Base-by-base conservation (phyloP, 2,888 invertebrate genomes). In the Lordiphosa andalusiaca region DNA sequence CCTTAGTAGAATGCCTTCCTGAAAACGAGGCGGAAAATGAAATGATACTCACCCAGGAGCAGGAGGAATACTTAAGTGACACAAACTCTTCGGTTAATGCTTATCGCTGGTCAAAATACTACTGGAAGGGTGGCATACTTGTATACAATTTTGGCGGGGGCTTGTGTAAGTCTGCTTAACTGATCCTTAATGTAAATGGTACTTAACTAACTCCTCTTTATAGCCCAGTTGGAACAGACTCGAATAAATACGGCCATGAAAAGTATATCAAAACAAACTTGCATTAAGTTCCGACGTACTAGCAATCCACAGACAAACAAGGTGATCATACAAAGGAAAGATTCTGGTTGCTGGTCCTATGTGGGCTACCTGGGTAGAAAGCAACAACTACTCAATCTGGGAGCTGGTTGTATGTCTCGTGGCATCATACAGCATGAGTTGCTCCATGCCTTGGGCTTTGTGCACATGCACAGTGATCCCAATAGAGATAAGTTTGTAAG, bases 371-470 rank as follows among this genome's bases (percentile, higher is more conserved):
- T 16, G 16, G 52, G 50, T 5, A 3, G 6, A 0, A 1, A 9
- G 0, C 0, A 7, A 1, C 64, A 58, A 9, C 6, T 1, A 6
- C 12, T 64, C 0, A 51, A 48, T 25, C 21, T 69, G 5, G 19
- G 13, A 4, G n/a, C 6, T 1, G 47, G 35, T 0, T 68, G 67
- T 7, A 52, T 67, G 23, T 2, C 0, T 0, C 13, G 13, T n/a
- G 9, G 62, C 1, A 94, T 94, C 0, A 91, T 93, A 0, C 89
- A 94, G n/a, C 95, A 95, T 75, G 95, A 95, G 85, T 88, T 95
- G 50, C 92, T 95, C 87, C 95, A 95, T 80, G 93, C 93, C 0
- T 77, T 93, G 3, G 95, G 94, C 0, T 95, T 95, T 87, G 90
- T 93, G 85, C 95, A 95, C 85, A 94, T 95, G 75, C 95, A 95